Evolutionary conservation across 2,888 invertebrate species (phyloP).

Genomic region (Leuctra nigra): DNA sequence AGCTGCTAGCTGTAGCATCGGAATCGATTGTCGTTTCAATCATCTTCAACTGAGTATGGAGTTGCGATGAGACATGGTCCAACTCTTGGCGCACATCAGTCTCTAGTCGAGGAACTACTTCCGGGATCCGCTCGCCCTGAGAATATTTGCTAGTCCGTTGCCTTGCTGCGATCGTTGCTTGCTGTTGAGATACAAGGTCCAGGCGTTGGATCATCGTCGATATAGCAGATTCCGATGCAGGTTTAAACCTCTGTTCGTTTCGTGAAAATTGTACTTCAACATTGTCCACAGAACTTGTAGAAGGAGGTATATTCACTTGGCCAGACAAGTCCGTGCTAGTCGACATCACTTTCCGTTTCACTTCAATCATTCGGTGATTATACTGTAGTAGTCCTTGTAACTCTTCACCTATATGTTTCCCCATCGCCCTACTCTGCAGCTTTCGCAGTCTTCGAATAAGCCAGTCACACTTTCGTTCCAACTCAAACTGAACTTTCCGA

Average conservation of each 20-base stretch:
- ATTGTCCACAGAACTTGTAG: background rate
- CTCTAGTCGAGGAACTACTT: background rate
- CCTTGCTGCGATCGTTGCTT: constrained; percentile 44
- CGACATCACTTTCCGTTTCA: background rate
- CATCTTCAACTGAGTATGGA: constrained; percentile 64
- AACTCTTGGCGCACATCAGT: constrained; percentile 24
- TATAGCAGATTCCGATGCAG: constrained; percentile 46
- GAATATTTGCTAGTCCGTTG: background rate
- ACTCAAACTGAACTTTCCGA: constrained; percentile 49
- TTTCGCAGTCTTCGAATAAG: constrained; percentile 66
- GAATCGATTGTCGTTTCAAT: constrained; percentile 77
- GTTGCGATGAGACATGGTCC: constrained; percentile 60
- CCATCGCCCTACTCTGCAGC: constrained; percentile 66
- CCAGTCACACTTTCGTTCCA: constrained; percentile 64
- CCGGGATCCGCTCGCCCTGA: background rate
- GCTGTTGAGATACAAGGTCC: constrained; percentile 43
- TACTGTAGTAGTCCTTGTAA: constrained; percentile 65
- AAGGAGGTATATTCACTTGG: background rate
- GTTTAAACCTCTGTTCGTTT: constrained; percentile 34
- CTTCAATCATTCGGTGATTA: background rate
- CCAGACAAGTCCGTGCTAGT: background rate
- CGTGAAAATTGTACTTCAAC: background rate
- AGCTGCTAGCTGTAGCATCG: constrained; percentile 90
- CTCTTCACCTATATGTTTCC: constrained; percentile 72
- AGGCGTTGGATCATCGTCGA: constrained; percentile 50